Conservation (phyloP, 2,113 vertebrate species). For the Lepus europaeus region DNA sequence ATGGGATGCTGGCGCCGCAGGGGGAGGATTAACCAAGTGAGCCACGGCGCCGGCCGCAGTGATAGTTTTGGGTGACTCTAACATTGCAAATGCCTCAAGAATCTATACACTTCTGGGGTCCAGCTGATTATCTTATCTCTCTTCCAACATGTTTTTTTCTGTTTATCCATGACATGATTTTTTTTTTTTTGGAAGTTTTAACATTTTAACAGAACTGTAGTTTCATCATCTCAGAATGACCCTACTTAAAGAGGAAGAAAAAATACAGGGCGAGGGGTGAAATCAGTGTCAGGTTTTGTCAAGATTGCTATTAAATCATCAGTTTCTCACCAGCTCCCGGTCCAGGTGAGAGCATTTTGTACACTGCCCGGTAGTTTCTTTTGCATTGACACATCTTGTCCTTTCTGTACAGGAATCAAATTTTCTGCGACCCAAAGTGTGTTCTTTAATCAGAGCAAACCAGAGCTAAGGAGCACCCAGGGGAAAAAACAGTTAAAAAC, state of each 20-base stretch:
- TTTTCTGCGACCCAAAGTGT: constrained; percentile 64
- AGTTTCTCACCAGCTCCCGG: neutral
- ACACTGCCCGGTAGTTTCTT: constrained; percentile 65
- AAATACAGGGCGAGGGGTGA: neutral
- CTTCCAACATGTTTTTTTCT: neutral
- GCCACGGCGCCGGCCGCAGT: too few species aligned
- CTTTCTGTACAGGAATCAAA: constrained; percentile 8
- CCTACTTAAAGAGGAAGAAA: neutral
- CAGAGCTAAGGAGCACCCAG: constrained; percentile 55
- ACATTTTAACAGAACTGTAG: neutral
- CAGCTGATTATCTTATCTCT: neutral
- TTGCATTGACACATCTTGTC: constrained; percentile 58
- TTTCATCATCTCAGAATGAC: neutral
- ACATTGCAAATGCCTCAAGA: neutral
- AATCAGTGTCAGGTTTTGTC: neutral
- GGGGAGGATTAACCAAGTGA: too few species aligned
- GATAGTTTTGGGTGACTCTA: neutral
- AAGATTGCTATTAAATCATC: constrained; percentile 9
- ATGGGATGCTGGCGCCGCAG: too few species aligned
- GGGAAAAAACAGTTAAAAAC: constrained; percentile 60
- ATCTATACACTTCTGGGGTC: constrained; percentile 20
- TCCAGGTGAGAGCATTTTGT: neutral
- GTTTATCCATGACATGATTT: neutral
- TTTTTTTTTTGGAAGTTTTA: neutral
- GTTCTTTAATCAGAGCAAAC: constrained; percentile 55